Conservation (phyloP, 2,113 vertebrate genomes). For the Forbesichthys agassizii region DNA sequence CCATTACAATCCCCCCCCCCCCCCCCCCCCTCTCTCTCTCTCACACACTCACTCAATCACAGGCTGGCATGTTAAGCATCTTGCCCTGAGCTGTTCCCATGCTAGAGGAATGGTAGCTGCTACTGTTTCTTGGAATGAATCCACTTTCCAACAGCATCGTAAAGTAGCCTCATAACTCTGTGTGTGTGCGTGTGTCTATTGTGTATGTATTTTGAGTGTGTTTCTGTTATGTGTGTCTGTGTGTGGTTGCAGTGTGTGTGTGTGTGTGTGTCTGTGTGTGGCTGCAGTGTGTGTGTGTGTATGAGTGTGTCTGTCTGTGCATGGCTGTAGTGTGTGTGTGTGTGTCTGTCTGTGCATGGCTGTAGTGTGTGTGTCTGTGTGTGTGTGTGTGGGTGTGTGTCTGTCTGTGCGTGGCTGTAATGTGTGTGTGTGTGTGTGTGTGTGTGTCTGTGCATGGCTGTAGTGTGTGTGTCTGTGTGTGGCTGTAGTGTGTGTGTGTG, state of each 20-base stretch:
- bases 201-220: too few relatives aligned
- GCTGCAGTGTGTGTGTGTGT: too few relatives aligned
- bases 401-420: not conserved
- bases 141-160: not conserved
- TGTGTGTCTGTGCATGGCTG: too few relatives aligned
- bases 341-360: constrained; percentile 37
- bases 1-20: too few relatives aligned
- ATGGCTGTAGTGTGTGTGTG: too few relatives aligned
- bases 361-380: constrained; percentile 35
- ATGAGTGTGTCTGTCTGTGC: too few relatives aligned
- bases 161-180: not conserved
- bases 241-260: not conserved
- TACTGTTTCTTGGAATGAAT: too few relatives aligned
- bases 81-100: constrained; percentile 49
- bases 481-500: constrained; percentile 55
- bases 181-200: not conserved
- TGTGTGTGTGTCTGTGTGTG: not conserved
- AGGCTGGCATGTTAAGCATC: constrained; percentile 21
- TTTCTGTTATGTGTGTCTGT: too few relatives aligned
- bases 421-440: too few relatives aligned
- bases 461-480: constrained; percentile 17
- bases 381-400: not conserved
- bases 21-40: too few relatives aligned
- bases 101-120: constrained; percentile 36
- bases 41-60: not conserved